Conservation (phyloP, 1,140 invertebrate species). For the Uloborus diversus region DNA sequence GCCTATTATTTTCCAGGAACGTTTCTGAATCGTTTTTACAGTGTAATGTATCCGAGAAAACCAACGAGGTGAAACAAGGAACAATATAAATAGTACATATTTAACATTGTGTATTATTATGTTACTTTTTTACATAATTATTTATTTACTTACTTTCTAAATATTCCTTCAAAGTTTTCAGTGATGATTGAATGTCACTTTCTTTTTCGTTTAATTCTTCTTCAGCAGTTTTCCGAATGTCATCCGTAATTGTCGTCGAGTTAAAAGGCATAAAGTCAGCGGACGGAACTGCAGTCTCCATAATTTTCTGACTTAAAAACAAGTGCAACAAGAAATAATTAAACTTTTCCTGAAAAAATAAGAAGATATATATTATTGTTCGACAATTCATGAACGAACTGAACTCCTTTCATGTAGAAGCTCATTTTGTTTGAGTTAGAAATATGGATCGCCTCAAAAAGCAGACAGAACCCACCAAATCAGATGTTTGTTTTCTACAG, state of each 20-base stretch:
- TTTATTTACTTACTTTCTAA: neutral
- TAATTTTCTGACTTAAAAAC: conserved; percentile 1
- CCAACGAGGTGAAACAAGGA: neutral
- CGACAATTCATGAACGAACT: no score
- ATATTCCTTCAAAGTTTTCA: conserved; percentile 10
- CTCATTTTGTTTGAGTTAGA: no score
- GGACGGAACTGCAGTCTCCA: neutral
- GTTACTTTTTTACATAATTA: neutral
- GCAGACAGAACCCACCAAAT: no score
- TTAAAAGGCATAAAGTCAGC: conserved; percentile 4
- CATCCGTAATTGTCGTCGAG: conserved; percentile 2
- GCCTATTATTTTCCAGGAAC: no score
- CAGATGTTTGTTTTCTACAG: no score
- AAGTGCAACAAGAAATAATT: neutral
- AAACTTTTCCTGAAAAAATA: no score
- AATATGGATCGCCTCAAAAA: no score
- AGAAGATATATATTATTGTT: no score
- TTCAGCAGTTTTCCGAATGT: conserved; percentile 13
- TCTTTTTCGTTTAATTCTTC: conserved; percentile 25
- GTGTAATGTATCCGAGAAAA: no score
- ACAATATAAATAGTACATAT: neutral
- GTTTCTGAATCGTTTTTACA: no score
- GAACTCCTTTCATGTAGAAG: no score
- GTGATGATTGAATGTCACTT: neutral
- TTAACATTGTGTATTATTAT: neutral